Evolutionary conservation across 2,113 vertebrate genomes (phyloP), one percentile per base, ranked within the genome.

Genomic region (Prochilodus magdalenae): DNA sequence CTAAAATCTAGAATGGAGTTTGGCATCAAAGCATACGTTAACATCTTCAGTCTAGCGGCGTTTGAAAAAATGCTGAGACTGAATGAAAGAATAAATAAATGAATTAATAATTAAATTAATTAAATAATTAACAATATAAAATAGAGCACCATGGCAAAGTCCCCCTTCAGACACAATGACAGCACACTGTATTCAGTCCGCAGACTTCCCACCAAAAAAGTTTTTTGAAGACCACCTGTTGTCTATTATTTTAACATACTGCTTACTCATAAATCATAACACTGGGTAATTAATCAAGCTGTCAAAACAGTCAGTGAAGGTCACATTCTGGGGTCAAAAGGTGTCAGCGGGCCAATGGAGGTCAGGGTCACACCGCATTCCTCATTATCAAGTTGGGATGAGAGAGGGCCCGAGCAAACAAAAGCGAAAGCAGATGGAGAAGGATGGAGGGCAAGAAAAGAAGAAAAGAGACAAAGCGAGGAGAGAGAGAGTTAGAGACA

Each of bases 181-280:
- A 70, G 66, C 5, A 6, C 33, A n/a, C 66, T 44, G 66, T 44
- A 8, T 40, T 24, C 3, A 27, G 66, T n/a, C 66, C 13, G 2
- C 86, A 90, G 84, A 79, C 86, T 73, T 89, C 73, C 80, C 84
- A 89, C 86, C 88, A 94, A 93, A 93, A 90, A 87, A 95, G 94
- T 94, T 94, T 94, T 94, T 89, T 94, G 90, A 95, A 94, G 96
- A 96, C 97, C 97, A 99, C 97, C 98, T 99, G 97, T 99, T 99
- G 97, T 97, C 96, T 98, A 98, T 98, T 98, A 98, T 98, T 99
- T 98, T 99, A 98, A 97, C 96, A 96, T 97, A 96, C 95, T 95
- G 96, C 96, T 98, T 97, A 97, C 97, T 96, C 98, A 99, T 99
- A 99, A 99, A 99, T 99, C 98, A 99, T 99, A 99, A 99, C 96